Evolutionary conservation across 2,888 invertebrate species (phyloP).

Genomic region (Pandemis heparana): DNA sequence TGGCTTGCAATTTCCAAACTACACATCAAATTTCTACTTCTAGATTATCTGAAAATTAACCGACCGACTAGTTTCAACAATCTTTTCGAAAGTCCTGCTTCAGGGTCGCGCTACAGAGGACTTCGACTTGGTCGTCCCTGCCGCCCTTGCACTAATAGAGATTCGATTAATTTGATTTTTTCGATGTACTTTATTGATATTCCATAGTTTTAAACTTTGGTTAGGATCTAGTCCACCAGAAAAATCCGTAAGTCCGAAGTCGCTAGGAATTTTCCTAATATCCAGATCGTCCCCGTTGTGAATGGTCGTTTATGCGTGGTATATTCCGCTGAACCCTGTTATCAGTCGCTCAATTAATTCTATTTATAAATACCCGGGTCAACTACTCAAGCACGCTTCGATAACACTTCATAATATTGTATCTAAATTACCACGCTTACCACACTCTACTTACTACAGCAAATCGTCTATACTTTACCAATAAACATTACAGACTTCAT

Average conservation of each 20-base stretch:
- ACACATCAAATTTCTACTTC: background rate
- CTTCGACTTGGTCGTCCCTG: too few relatives aligned
- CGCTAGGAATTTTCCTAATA: slow-evolving; percentile 28
- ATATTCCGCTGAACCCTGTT: slow-evolving; percentile 13
- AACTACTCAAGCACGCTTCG: slow-evolving; percentile 21
- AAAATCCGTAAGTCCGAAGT: background rate
- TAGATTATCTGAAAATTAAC: too few relatives aligned
- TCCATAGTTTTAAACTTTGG: too few relatives aligned
- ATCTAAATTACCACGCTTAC: background rate
- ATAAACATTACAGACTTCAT: too few relatives aligned
- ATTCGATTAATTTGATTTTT: too few relatives aligned
- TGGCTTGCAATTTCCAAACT: background rate
- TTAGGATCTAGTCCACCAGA: background rate
- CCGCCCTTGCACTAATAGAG: too few relatives aligned
- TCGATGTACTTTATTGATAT: too few relatives aligned
- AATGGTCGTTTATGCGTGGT: slow-evolving; percentile 15
- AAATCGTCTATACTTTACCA: too few relatives aligned
- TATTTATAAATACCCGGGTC: slow-evolving; percentile 36
- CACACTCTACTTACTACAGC: background rate
- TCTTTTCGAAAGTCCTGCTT: too few relatives aligned
- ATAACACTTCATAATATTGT: slow-evolving; percentile 29
- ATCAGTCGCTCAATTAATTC: slow-evolving; percentile 36
- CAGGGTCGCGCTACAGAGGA: too few relatives aligned
- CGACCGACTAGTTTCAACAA: too few relatives aligned
- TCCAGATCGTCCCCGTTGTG: slow-evolving; percentile 8